These are phyloP conservation scores for Lycaena phlaeas DNA, from an alignment of 2,888 invertebrate genomes.

Conservation along the genomic window DNA sequence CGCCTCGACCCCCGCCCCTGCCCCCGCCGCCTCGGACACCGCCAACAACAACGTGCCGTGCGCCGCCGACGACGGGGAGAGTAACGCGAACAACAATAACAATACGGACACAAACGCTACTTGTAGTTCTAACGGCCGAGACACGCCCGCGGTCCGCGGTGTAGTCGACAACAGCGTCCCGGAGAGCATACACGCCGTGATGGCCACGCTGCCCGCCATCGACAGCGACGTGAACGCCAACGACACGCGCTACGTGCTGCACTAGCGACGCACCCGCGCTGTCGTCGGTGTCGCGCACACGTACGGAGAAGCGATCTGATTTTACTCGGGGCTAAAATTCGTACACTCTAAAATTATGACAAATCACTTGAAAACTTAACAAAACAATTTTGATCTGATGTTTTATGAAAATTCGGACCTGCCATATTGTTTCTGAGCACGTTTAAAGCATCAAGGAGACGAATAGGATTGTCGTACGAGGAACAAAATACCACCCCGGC, in stretches of 20 bases:
- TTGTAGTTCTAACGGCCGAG: neutral
- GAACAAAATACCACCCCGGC: too few relatives aligned
- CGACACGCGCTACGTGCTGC: constrained; percentile 22
- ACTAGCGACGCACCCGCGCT: too few relatives aligned
- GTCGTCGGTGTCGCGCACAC: too few relatives aligned
- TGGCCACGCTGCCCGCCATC: constrained; percentile 55
- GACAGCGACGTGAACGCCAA: constrained; percentile 58
- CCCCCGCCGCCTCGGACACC: constrained; percentile 10
- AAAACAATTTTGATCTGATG: too few relatives aligned
- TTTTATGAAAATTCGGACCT: too few relatives aligned
- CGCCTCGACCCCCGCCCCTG: constrained; percentile 13
- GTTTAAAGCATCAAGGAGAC: too few relatives aligned
- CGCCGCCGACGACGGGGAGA: neutral
- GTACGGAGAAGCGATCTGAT: too few relatives aligned
- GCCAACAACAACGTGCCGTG: constrained; percentile 8
- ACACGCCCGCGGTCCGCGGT: neutral
- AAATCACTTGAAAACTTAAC: too few relatives aligned
- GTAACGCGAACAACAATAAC: constrained; percentile 5
- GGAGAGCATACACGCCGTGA: constrained; percentile 40
- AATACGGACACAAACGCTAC: neutral
- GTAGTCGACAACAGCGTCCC: constrained; percentile 13
- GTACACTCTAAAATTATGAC: too few relatives aligned
- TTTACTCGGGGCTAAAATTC: too few relatives aligned
- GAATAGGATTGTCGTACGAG: too few relatives aligned
- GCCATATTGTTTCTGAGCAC: too few relatives aligned